phyloP scores from a whole-genome alignment of 2,888 invertebrate genomes.

The Epicampocera succincta region DNA sequence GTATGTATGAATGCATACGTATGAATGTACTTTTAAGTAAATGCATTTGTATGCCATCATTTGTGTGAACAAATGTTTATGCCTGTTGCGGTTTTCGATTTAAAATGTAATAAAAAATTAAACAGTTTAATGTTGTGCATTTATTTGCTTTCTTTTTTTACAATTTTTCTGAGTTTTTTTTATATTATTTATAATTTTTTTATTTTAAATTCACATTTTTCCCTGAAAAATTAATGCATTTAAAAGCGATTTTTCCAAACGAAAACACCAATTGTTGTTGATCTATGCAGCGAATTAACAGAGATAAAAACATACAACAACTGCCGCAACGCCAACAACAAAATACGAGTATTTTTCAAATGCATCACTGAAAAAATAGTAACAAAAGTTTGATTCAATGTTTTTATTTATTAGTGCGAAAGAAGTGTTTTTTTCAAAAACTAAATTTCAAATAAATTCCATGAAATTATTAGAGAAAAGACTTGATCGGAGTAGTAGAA shows the following conservation, averaged over 20 bases:
- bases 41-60: slow-evolving; percentile 12
- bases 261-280: slow-evolving; percentile 60
- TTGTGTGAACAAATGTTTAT: slow-evolving; percentile 55
- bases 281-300: slow-evolving; percentile 26
- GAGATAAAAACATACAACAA: slow-evolving; percentile 18
- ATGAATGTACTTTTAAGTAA: neutral
- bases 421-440: neutral
- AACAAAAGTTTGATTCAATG: neutral
- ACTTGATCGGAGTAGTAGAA: neutral
- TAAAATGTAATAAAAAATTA: slow-evolving; percentile 42
- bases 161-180: slow-evolving; percentile 18
- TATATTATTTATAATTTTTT: slow-evolving; percentile 36
- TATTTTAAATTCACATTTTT: slow-evolving; percentile 29
- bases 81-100: slow-evolving; percentile 61
- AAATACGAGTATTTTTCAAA: neutral
- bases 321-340: slow-evolving; percentile 5
- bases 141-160: slow-evolving; percentile 23
- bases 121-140: slow-evolving; percentile 25
- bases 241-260: slow-evolving; percentile 57
- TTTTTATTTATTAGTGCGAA: slow-evolving; percentile 11
- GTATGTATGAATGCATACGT: neutral
- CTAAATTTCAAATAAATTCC: slow-evolving; percentile 23
- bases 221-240: slow-evolving; percentile 17
- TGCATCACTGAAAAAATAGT: neutral
- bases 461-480: neutral